These are phyloP conservation scores for Mus spretus DNA, from an alignment of 2,797 vertebrate species.

Conservation along the genomic window DNA sequence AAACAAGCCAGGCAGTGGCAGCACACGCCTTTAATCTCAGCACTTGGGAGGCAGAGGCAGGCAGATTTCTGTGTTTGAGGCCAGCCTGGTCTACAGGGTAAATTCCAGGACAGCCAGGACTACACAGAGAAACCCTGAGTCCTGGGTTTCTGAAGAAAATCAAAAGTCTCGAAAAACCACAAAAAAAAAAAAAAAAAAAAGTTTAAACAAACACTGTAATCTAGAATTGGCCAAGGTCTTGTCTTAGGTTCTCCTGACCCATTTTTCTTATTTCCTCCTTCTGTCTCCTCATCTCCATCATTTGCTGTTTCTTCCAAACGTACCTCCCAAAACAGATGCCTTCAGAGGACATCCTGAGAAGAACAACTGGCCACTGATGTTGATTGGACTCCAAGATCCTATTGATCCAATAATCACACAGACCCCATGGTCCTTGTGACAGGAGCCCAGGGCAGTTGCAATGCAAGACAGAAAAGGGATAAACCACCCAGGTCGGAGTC, in stretches of 20 bases:
- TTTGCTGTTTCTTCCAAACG: not conserved
- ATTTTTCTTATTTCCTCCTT: not conserved
- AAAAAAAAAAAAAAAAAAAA: too few species aligned
- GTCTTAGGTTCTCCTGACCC: conserved; percentile 9
- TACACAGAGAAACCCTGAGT: too few species aligned
- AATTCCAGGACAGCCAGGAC: too few species aligned
- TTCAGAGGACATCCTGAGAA: conserved; percentile 51
- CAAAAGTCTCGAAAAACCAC: too few species aligned
- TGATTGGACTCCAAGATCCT: conserved; percentile 35
- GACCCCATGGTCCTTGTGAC: conserved; percentile 89
- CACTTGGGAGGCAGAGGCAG: too few species aligned
- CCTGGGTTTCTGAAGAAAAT: too few species aligned
- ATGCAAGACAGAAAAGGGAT: not conserved
- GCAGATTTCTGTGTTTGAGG: too few species aligned
- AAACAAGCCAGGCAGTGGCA: not conserved
- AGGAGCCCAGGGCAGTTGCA: conserved; percentile 89
- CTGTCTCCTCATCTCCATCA: not conserved
- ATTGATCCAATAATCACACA: conserved; percentile 89
- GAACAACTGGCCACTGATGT: conserved; percentile 7
- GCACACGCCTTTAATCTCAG: too few species aligned
- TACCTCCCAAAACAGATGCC: conserved; percentile 63
- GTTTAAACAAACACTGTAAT: not conserved
- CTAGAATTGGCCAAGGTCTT: conserved; percentile 21
- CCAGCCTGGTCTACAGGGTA: too few species aligned
- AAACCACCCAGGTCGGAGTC: not conserved